Evolutionary conservation across 2,113 vertebrate genomes (phyloP).

Genomic region (Microcebus lehilahytsara): DNA sequence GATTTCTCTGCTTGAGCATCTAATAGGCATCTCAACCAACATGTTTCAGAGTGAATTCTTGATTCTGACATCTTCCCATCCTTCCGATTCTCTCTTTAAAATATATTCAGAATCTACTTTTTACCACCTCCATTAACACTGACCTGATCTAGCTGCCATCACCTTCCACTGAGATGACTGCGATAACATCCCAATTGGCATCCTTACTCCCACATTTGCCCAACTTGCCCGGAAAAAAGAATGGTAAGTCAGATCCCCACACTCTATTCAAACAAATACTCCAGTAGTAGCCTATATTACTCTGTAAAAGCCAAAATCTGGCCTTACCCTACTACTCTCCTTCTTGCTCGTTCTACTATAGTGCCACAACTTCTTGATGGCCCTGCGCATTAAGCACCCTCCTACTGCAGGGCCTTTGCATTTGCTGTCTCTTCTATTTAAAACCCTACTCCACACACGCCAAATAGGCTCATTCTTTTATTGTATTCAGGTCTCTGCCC

Average conservation of each 20-base stretch:
- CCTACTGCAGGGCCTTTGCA: neutral
- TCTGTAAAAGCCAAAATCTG: neutral
- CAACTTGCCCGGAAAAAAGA: neutral
- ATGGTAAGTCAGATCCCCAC: neutral
- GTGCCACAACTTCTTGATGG: too few species aligned
- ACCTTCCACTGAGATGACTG: neutral
- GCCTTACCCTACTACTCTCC: neutral
- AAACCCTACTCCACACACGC: neutral
- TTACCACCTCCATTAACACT: neutral
- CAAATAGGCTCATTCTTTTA: neutral
- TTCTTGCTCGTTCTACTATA: neutral
- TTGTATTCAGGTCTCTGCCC: neutral
- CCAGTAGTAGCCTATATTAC: neutral
- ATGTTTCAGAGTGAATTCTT: neutral
- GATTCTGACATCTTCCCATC: neutral
- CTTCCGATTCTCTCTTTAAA: neutral
- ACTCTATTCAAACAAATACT: neutral
- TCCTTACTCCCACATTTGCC: neutral
- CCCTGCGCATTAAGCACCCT: neutral
- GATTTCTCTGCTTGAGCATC: neutral
- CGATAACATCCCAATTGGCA: neutral
- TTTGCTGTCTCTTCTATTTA: neutral
- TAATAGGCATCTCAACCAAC: neutral
- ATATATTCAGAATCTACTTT: neutral
- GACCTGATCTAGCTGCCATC: neutral